Evolutionary conservation across 1,140 invertebrate genomes (phyloP).

Genomic region (Drosophila murphyi): DNA sequence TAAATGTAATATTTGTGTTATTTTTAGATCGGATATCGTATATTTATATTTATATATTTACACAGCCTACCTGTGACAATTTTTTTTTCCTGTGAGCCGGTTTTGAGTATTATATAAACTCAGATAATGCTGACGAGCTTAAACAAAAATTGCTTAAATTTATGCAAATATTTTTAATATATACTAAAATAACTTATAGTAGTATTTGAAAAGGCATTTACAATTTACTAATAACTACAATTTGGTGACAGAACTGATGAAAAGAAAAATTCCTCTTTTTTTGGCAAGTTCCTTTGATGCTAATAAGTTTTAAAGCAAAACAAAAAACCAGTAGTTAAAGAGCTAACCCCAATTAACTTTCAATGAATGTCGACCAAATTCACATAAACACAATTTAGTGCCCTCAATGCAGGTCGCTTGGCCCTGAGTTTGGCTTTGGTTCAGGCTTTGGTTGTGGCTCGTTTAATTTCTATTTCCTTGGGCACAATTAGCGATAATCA

Average conservation of each 20-base stretch:
- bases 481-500: constrained; percentile 77
- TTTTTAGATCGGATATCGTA: background rate
- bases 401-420: background rate
- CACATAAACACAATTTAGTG: constrained; percentile 15
- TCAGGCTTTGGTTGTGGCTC: constrained; percentile 22
- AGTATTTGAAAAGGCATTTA: too few species aligned
- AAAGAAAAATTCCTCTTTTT: constrained; percentile 5
- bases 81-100: background rate
- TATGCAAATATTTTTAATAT: too few species aligned
- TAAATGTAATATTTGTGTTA: background rate
- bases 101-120: background rate
- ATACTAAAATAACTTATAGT: too few species aligned
- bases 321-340: background rate
- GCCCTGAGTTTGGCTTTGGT: constrained; percentile 1
- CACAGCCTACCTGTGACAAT: constrained; percentile 55
- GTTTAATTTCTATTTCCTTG: constrained; percentile 70
- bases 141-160: too few species aligned
- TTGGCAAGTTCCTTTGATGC: background rate
- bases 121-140: background rate
- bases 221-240: too few species aligned
- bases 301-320: background rate
- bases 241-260: too few species aligned
- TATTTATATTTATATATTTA: background rate
- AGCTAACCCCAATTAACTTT: constrained; percentile 43
- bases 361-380: constrained; percentile 23